Evolutionary conservation across 2,888 invertebrate genomes (phyloP).

Genomic region (Homarus gammarus): DNA sequence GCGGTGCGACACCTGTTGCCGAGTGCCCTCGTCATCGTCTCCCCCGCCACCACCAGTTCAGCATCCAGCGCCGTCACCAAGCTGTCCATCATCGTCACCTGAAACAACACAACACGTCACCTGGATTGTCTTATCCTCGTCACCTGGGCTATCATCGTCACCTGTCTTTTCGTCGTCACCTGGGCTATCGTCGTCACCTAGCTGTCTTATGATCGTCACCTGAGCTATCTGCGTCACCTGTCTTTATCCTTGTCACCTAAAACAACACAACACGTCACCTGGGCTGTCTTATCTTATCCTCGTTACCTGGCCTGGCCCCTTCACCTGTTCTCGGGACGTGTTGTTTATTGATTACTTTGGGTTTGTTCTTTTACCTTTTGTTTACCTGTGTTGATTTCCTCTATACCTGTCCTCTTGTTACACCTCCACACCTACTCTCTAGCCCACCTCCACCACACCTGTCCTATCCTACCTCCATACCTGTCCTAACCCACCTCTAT

Average conservation of each 20-base stretch:
- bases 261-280: background rate
- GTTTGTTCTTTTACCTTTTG: too few species aligned
- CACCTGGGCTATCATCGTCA: background rate
- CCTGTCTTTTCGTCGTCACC: background rate
- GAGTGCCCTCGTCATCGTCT: conserved; percentile 53
- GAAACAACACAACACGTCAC: background rate
- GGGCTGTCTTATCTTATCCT: background rate
- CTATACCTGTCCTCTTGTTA: too few species aligned
- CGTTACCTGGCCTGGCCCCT: background rate
- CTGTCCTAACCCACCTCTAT: too few species aligned
- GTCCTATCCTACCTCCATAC: too few species aligned
- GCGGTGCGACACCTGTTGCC: conserved; percentile 70
- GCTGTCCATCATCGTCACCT: conserved; percentile 65
- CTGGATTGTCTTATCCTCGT: too few species aligned
- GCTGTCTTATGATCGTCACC: too few species aligned
- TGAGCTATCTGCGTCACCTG: conserved; percentile 65
- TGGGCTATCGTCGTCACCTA: background rate
- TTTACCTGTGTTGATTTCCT: background rate
- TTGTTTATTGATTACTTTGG: too few species aligned
- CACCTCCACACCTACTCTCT: too few species aligned
- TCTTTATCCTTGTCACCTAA: conserved; percentile 53
- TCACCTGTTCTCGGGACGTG: background rate
- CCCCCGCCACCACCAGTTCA: conserved; percentile 66
- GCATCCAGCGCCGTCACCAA: conserved; percentile 73
- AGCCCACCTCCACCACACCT: too few species aligned